Conservation (phyloP, 2,113 vertebrate species). For the Tor tambroides region DNA sequence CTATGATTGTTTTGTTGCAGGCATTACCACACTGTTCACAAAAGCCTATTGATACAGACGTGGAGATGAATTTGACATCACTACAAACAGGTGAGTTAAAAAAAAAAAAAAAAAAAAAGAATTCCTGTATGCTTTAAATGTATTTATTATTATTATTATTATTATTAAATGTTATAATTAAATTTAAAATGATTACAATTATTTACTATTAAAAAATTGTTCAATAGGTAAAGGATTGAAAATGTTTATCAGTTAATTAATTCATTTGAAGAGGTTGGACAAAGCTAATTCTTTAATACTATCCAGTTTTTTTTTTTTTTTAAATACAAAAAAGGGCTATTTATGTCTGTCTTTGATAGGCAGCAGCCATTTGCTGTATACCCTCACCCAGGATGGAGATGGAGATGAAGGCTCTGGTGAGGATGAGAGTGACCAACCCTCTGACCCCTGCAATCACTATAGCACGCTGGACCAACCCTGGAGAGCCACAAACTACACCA, state of each 20-base stretch:
- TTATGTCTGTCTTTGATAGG: conserved; percentile 27
- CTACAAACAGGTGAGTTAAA: conserved; percentile 49
- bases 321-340: not conserved
- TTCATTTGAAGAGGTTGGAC: no score
- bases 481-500: conserved; percentile 62
- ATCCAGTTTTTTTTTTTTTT: no score
- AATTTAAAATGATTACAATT: no score
- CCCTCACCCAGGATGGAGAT: not conserved
- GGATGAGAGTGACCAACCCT: not conserved
- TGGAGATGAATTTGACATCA: conserved; percentile 27
- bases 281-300: no score
- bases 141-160: no score
- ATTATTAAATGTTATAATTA: no score
- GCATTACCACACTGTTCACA: conserved; percentile 43
- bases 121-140: no score
- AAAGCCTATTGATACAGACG: conserved; percentile 3
- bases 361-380: conserved; percentile 14
- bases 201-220: no score
- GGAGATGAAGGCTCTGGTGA: conserved; percentile 12
- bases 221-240: no score
- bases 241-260: no score
- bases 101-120: no score
- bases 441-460: conserved; percentile 62
- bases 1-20: conserved; percentile 38
- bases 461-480: conserved; percentile 58